Evolutionary conservation across 1,140 invertebrate species (phyloP).

Genomic region (Maconellicoccus hirsutus): DNA sequence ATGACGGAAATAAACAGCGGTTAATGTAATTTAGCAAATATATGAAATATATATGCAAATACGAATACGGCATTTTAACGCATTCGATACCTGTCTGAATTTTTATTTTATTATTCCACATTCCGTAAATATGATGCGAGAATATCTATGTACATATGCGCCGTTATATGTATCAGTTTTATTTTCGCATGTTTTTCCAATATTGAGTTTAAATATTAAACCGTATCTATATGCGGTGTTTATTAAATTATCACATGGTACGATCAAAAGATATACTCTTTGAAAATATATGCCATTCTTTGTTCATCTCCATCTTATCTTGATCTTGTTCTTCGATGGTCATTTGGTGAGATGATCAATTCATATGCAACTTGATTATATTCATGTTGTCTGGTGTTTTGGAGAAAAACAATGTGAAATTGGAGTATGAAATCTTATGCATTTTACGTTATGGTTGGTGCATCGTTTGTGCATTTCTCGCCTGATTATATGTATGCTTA

Average conservation of each 20-base stretch:
- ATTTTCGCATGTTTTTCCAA: not conserved
- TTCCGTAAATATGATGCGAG: not conserved
- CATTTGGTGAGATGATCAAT: too few relatives aligned
- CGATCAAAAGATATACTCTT: too few relatives aligned
- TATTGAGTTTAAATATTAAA: not conserved
- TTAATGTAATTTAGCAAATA: too few relatives aligned
- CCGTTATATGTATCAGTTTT: constrained; percentile 4
- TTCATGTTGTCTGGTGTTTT: too few relatives aligned
- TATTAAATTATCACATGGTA: not conserved
- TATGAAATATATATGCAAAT: too few relatives aligned
- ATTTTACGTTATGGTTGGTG: not conserved
- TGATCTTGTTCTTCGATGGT: too few relatives aligned
- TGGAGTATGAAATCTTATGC: not conserved
- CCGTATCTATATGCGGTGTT: not conserved
- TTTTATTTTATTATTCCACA: not conserved
- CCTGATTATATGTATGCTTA: not conserved
- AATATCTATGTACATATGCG: not conserved
- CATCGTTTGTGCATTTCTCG: not conserved
- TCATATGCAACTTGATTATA: too few relatives aligned
- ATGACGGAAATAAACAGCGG: too few relatives aligned
- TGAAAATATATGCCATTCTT: too few relatives aligned
- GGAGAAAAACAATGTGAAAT: not conserved
- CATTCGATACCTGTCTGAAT: too few relatives aligned
- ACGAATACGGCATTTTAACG: too few relatives aligned
- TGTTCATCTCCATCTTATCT: too few relatives aligned